These are phyloP conservation scores for Xanthorhoe spadicearia DNA, from an alignment of 2,888 invertebrate genomes.

Conservation along the genomic window DNA sequence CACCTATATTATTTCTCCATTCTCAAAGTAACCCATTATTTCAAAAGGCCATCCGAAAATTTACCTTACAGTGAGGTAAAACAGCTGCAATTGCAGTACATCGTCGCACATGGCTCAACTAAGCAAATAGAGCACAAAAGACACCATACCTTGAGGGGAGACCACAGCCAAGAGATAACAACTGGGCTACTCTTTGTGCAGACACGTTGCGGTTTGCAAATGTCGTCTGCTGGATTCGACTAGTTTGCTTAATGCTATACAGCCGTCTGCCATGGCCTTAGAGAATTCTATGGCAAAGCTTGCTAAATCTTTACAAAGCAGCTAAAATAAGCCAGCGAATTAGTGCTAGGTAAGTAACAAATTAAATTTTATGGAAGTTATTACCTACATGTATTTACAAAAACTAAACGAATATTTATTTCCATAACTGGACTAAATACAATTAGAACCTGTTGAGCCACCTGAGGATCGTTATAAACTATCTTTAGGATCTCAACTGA, in stretches of 20 bases:
- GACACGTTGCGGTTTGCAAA: neutral
- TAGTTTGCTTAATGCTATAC: neutral
- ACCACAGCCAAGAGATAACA: slow-evolving; percentile 14
- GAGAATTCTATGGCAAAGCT: too few species aligned
- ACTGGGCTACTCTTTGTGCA: slow-evolving; percentile 18
- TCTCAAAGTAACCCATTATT: slow-evolving; percentile 28
- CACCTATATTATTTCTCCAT: slow-evolving; percentile 28
- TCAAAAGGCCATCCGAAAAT: slow-evolving; percentile 2
- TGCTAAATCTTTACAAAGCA: neutral
- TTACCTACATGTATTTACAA: too few species aligned
- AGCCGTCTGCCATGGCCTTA: neutral
- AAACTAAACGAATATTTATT: too few species aligned
- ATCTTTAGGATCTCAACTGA: too few species aligned
- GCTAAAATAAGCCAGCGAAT: neutral
- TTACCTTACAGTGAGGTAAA: slow-evolving; percentile 3
- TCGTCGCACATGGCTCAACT: slow-evolving; percentile 35
- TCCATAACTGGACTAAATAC: too few species aligned
- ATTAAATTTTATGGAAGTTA: too few species aligned
- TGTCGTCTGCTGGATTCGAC: neutral
- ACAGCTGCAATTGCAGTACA: slow-evolving; percentile 26
- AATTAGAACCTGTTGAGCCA: too few species aligned
- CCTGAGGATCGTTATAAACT: too few species aligned
- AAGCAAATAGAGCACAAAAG: slow-evolving; percentile 43
- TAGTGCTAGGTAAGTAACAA: too few species aligned
- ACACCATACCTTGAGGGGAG: slow-evolving; percentile 33